These are phyloP conservation scores for Lypha dubia DNA, from an alignment of 2,888 invertebrate genomes.

Conservation along the genomic window DNA sequence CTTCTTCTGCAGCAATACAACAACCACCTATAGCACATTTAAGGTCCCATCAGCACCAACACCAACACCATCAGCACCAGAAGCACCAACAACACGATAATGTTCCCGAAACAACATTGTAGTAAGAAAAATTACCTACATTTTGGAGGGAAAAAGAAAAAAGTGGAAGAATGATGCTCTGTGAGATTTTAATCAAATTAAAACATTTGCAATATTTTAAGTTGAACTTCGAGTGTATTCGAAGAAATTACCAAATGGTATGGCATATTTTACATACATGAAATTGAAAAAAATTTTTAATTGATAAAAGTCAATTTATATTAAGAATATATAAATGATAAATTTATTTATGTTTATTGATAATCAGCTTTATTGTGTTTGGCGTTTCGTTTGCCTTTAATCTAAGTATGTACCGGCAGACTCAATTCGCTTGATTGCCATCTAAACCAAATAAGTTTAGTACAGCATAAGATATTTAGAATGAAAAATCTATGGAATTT, in stretches of 20 bases:
- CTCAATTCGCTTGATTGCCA: too few relatives aligned
- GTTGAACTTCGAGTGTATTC: conserved; percentile 7
- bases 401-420: too few relatives aligned
- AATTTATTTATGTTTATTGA: not conserved
- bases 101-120: conserved; percentile 83
- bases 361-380: too few relatives aligned
- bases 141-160: not conserved
- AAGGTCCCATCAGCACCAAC: conserved; percentile 51
- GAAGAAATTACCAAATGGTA: conserved; percentile 12
- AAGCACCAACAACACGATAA: conserved; percentile 73
- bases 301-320: not conserved
- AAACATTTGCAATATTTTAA: not conserved
- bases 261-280: not conserved
- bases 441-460: too few relatives aligned
- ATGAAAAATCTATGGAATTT: too few relatives aligned
- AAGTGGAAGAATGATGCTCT: not conserved
- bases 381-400: too few relatives aligned
- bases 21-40: conserved; percentile 51
- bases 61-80: conserved; percentile 48
- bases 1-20: conserved; percentile 41
- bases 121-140: conserved; percentile 45
- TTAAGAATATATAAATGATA: conserved; percentile 9
- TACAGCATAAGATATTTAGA: too few relatives aligned
- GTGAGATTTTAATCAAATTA: not conserved
- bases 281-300: not conserved